Evolutionary conservation across 2,888 invertebrate genomes (phyloP), one percentile per base, ranked within the genome.

Genomic region (Gasteruption jaculator): DNA sequence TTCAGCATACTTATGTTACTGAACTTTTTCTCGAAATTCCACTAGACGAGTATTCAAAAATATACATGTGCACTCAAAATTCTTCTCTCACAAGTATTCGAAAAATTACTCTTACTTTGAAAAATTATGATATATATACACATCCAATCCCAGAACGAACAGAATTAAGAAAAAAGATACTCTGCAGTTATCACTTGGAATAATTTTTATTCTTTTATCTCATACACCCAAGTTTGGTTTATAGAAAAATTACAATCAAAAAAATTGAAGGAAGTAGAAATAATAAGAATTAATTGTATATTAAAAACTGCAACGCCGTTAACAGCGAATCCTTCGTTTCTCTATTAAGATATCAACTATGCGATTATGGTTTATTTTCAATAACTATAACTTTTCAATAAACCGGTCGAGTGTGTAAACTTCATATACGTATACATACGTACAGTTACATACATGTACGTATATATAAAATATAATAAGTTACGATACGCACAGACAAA

Each of bases 371-470:
- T 46, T 42, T 39, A 22, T 45, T 50, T 46, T 51, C 41, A 45
- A 45, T 32, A 46, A 48, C 50, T 47, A 55, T 55, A 57, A 55
- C 43, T 57, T 50, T 55, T 55, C 46, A 37, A 55, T 57, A 49
- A 55, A 57, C 45, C 47, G 37, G 52, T 48, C 50, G 46, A 47
- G 20, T 34, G 37, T 48, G 41, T 50, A 38, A 54, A n/a, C n/a
- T n/a, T n/a, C 48, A 46, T 41, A 42, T 43, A 41, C 38, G 42
- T 29, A 49, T 31, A 39, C 44, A n/a, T n/a, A n/a, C n/a, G n/a
- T n/a, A n/a, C n/a, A n/a, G n/a, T n/a, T n/a, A n/a, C n/a, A n/a
- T n/a, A n/a, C n/a, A n/a, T n/a, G n/a, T n/a, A n/a, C n/a, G n/a
- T n/a, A n/a, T n/a, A n/a, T n/a, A n/a, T n/a, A n/a, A n/a, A n/a